These are phyloP conservation scores for Gasterosteus aculeatus DNA, from an alignment of 2,113 vertebrate species.

Conservation along the genomic window DNA sequence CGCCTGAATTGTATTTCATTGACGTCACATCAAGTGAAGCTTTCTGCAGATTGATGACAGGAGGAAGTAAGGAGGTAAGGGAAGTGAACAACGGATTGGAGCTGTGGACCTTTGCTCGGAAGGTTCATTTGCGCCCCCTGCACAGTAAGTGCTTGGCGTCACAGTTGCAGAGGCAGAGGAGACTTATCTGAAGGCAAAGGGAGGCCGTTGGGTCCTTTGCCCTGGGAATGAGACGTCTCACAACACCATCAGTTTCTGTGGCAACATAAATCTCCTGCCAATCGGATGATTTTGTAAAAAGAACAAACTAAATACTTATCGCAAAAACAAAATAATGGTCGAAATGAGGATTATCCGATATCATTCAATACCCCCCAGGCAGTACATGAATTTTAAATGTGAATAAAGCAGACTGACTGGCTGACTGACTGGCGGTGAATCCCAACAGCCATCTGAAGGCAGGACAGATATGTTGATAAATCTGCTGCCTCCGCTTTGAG, in stretches of 20 bases:
- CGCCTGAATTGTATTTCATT: background rate
- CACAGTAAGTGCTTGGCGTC: background rate
- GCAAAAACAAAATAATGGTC: background rate
- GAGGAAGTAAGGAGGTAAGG: conserved; percentile 1
- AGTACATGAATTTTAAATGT: background rate
- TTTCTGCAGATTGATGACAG: background rate
- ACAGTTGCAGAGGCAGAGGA: background rate
- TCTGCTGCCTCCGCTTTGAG: conserved; percentile 6
- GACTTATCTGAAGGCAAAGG: background rate
- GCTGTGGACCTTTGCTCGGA: conserved; percentile 10
- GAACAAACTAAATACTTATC: background rate
- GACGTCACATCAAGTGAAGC: background rate
- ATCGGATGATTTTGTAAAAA: background rate
- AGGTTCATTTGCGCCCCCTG: conserved; percentile 1
- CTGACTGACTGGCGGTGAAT: background rate
- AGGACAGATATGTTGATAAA: conserved; percentile 10
- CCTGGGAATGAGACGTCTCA: too few species aligned
- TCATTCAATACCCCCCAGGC: background rate
- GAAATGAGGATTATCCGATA: background rate
- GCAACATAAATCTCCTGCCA: background rate
- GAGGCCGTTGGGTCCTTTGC: background rate
- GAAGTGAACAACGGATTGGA: background rate
- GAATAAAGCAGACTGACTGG: background rate
- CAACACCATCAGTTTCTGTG: background rate
- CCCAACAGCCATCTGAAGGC: background rate